Conservation (phyloP, 2,797 vertebrate species). For the Alosa sapidissima region DNA sequence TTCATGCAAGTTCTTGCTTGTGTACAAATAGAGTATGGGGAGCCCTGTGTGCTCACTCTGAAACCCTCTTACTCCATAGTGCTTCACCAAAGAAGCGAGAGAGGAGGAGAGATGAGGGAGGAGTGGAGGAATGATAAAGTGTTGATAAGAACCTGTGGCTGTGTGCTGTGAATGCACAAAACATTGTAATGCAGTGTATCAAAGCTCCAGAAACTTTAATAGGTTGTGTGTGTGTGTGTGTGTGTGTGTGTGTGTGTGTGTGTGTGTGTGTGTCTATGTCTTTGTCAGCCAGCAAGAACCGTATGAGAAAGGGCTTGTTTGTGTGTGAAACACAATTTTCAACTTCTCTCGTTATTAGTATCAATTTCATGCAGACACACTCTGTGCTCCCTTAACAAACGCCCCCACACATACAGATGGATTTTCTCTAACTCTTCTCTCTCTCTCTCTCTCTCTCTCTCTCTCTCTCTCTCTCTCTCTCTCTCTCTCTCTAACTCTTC, state of each 20-base stretch:
- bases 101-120: not conserved
- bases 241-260: not conserved
- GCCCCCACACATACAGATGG: slow-evolving; percentile 5
- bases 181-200: not conserved
- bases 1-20: not conserved
- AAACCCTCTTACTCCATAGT: not conserved
- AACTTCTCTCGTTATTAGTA: not conserved
- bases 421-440: not conserved
- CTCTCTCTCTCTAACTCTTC: slow-evolving; percentile 15
- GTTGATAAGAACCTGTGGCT: not conserved
- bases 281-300: not conserved
- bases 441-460: not conserved
- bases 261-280: not conserved
- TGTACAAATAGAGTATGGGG: not conserved
- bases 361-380: not conserved
- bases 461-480: not conserved
- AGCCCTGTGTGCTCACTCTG: no score
- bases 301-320: not conserved
- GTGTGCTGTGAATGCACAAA: slow-evolving; percentile 15
- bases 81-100: not conserved
- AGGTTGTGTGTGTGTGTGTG: not conserved
- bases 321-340: not conserved
- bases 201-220: not conserved
- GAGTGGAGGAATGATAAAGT: not conserved
- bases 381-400: not conserved